Base-by-base conservation (phyloP, 2,888 invertebrate genomes). In the Drosophila pegasa region DNA sequence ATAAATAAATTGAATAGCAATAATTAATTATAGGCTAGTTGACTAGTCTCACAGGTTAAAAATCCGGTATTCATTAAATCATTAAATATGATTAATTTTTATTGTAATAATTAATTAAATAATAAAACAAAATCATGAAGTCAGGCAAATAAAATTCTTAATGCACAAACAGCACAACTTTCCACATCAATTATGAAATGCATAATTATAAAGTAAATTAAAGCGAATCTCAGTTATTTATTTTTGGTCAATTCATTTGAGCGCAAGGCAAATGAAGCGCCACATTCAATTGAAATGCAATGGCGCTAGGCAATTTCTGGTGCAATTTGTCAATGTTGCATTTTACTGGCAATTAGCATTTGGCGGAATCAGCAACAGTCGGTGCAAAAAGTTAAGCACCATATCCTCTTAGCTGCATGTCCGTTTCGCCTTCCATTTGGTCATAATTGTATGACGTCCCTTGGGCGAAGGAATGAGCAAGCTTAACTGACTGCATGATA, bases 271-370 rank as follows among this genome's bases (percentile, higher is more conserved):
- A 78, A 52, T 67, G 61, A 64, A 66, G 48, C 60, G 38, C n/a
- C n/a, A 52, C 62, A 86, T 70, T 69, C 59, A 68, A 66, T 65
- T 71, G 65, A 56, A 65, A 71, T 75, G 59, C 47, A 68, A 69
- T 81, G 57, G 58, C 47, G 47, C 55, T 45, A 63, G 62, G 67
- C 61, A 71, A 71, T 69, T 71, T 57, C 63, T 43, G 45, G 40
- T 54, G 43, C 16, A 59, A 52, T 67, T 59, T 41, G 48, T 48
- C 57, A 63, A 65, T 87, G 65, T 63, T 71, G 58, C 65, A 48
- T 61, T 68, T 63, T 54, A 52, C 61, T 50, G 58, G 51, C 85
- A 73, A 76, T 82, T 74, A 74, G 67, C 60, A 55, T 55, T 71
- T 66, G 45, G 48, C 6, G 20, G 52, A 45, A 59, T n/a, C 25